Percentiles rank a stretch among this genome's conserved stretches.
phyloP scores from a whole-genome alignment of 2,113 vertebrate species.

The Pristiophorus japonicus region DNA sequence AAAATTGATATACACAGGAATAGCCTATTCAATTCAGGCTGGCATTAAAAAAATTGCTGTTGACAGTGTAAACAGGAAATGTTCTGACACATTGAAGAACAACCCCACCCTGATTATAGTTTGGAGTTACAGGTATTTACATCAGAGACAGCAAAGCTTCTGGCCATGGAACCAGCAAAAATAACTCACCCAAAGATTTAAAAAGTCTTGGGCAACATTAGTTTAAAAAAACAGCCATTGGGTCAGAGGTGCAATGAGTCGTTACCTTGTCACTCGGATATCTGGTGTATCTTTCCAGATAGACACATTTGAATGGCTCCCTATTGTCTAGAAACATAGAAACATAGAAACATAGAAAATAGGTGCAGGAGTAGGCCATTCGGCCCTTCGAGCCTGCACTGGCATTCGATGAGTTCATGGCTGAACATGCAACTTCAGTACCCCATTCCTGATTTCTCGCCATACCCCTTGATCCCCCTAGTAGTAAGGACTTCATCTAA shows the following conservation, averaged over 20 bases:
- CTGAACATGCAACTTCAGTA: no score
- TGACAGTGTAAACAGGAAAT: not conserved
- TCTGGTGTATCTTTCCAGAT: no score
- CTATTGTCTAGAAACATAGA: no score
- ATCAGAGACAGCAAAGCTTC: not conserved
- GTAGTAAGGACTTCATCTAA: no score
- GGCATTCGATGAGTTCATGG: no score
- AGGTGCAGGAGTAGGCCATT: no score
- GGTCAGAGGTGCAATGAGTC: not conserved
- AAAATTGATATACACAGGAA: not conserved
- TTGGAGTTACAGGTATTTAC: conserved; percentile 6
- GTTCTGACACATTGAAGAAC: not conserved
- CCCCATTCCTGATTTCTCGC: no score
- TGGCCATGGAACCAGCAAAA: not conserved
- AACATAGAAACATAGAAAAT: no score
- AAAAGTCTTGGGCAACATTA: no score
- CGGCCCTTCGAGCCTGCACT: no score
- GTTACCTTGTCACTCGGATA: not conserved
- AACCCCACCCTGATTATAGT: not conserved
- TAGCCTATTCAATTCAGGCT: not conserved
- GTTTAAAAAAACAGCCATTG: not conserved
- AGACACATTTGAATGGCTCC: no score
- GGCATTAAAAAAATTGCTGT: not conserved
- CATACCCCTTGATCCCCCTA: no score
- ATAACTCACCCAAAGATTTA: not conserved